Base-by-base conservation (phyloP, 1,140 invertebrate genomes). In the Calliopsis andreniformis region DNA sequence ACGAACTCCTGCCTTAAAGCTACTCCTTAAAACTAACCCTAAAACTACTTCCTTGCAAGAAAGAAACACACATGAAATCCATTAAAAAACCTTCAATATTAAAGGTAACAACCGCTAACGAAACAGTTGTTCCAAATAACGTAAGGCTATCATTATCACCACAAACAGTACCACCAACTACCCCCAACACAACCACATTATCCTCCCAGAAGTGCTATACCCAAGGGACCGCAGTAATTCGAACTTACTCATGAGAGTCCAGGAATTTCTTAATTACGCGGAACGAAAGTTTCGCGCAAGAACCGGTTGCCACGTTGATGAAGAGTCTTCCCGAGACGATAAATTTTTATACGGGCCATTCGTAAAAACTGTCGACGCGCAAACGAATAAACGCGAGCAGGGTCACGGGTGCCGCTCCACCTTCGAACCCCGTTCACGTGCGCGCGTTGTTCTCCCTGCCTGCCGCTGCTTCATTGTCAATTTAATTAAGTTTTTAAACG, bases 401-500 rank as follows among this genome's bases (percentile, higher is more conserved):
- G n/a, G 42, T 53, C 32, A 20, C 61, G n/a, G 35, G 32, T 39
- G 6, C 23, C 28, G 10, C 2, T 10, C 32, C 35, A 2, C 25
- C 18, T 55, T n/a, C 23, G 0, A 43, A 51, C 20, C 25, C 61
- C 10, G 18, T 35, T 30, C 59, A 43, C 56, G 35, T 39, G 56
- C n/a, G 12, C 23, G 39, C 7, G 51, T 68, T 42, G 51, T 59
- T 12, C 28, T 6, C 43, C 55, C 3, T 5, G 28, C 16, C n/a
- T 1, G 16, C 39, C 18, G 7, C 14, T 5, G 28, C 23, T 49
- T 64, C 49, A 47, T 63, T 58, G 56, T 72, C 62, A 43, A 35
- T 68, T 67, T 82, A 68, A 82, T 82, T 78, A 81, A 66, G 55
- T 64, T 78, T 78, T 82, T 58, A 79, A 78, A 35, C 56, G 67